Percentiles rank a stretch among this genome's conserved stretches.
phyloP scores from a whole-genome alignment of 2,113 vertebrate species.

The Cinclus mexicanus region DNA sequence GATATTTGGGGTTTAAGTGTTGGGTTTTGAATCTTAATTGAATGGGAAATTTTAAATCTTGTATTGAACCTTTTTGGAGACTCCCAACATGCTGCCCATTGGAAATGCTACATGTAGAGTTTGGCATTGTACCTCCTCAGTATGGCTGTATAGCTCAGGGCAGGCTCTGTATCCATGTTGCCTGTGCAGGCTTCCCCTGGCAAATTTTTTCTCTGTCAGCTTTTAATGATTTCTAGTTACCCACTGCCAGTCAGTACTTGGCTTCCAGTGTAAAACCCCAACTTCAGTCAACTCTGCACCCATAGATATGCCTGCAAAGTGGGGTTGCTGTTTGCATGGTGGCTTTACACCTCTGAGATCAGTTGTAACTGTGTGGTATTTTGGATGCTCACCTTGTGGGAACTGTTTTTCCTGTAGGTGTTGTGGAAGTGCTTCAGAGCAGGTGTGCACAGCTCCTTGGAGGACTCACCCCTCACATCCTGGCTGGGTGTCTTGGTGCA shows the following conservation, averaged over 20 bases:
- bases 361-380: not conserved
- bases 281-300: not conserved
- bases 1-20: not conserved
- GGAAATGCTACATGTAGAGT: not conserved
- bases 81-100: not conserved
- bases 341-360: not conserved
- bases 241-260: not conserved
- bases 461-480: rapidly evolving
- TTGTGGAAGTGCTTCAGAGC: not conserved
- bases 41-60: not conserved
- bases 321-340: not conserved
- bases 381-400: not conserved
- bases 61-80: not conserved
- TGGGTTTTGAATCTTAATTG: not conserved
- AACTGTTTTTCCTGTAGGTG: not conserved
- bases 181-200: not conserved
- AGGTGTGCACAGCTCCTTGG: not conserved
- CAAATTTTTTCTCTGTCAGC: not conserved
- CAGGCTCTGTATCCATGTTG: not conserved
- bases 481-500: rapidly evolving
- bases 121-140: not conserved
- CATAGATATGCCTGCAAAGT: not conserved
- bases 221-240: not conserved
- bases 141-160: not conserved
- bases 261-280: not conserved